Percentiles rank a stretch among this genome's conserved stretches.
These are phyloP conservation scores for Dendrolimus houi DNA, from an alignment of 2,888 invertebrate species.

Conservation along the genomic window DNA sequence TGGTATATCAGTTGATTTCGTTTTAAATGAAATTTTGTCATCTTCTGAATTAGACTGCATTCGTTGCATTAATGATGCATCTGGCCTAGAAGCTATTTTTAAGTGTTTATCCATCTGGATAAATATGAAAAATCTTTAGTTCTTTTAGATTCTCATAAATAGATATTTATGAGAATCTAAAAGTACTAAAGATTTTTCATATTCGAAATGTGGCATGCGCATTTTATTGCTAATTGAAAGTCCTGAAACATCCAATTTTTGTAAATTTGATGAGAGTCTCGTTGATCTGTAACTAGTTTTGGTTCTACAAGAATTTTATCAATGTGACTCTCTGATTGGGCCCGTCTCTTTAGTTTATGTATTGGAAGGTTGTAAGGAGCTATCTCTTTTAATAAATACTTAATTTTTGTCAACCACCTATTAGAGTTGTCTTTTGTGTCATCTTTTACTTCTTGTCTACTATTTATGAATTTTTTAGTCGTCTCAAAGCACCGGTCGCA, in stretches of 20 bases:
- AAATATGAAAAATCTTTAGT: no score
- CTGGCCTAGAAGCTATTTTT: neutral
- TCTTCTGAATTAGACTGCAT: neutral
- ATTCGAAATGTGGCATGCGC: neutral
- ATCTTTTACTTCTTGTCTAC: conserved; percentile 26
- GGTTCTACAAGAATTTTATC: conserved; percentile 1
- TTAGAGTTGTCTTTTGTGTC: conserved; percentile 19
- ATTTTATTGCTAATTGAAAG: neutral
- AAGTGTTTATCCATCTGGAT: neutral
- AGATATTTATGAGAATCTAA: neutral
- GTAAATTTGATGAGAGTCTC: no score
- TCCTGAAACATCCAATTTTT: neutral
- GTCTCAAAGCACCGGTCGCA: conserved; percentile 38
- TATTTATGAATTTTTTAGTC: conserved; percentile 29
- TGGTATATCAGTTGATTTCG: neutral
- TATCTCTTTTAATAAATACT: conserved; percentile 16
- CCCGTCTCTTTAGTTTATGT: neutral
- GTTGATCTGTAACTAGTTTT: neutral
- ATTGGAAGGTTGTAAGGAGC: neutral
- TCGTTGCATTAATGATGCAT: neutral
- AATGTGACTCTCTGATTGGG: conserved; percentile 14
- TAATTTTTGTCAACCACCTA: conserved; percentile 23
- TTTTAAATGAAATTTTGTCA: neutral
- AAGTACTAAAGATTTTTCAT: neutral
- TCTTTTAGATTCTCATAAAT: no score